phyloP scores from a whole-genome alignment of 92 coral and sea anemone genomes.

The Galaxea fascicularis region DNA sequence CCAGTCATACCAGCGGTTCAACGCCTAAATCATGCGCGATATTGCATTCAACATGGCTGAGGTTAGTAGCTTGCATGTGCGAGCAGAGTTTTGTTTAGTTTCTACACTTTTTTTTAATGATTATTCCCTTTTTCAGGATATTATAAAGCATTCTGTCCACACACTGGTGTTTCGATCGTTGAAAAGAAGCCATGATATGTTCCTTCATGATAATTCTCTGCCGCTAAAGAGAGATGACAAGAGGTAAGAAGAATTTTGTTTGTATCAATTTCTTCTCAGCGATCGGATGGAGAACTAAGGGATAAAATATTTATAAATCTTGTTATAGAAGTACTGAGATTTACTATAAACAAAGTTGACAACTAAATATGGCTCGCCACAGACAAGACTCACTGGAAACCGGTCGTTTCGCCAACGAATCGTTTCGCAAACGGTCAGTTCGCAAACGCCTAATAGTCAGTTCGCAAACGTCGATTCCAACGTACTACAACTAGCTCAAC shows the following conservation, averaged over 20 bases:
- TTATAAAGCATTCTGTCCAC: conserved; percentile 99
- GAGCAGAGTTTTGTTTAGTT: neutral
- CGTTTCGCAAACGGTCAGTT: too few relatives aligned
- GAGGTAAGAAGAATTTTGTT: conserved; percentile 59
- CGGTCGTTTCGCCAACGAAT: too few relatives aligned
- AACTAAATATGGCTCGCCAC: too few relatives aligned
- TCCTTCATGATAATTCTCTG: conserved; percentile 92
- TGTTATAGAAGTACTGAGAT: too few relatives aligned
- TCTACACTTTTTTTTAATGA: neutral
- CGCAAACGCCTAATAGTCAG: too few relatives aligned
- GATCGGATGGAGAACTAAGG: too few relatives aligned
- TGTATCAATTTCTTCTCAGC: too few relatives aligned
- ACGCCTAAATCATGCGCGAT: neutral
- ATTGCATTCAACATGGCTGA: conserved; percentile 47
- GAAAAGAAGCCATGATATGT: conserved; percentile 98
- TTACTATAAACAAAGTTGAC: too few relatives aligned
- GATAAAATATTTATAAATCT: too few relatives aligned
- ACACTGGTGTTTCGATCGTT: conserved; percentile 99
- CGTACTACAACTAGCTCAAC: too few relatives aligned
- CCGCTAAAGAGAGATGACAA: conserved; percentile 80
- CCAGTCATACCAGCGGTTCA: conserved; percentile 16
- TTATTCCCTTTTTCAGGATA: conserved; percentile 69
- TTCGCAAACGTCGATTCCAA: too few relatives aligned
- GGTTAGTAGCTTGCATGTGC: neutral
- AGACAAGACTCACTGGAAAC: too few relatives aligned